Conservation (phyloP, 2,888 invertebrate species). For the Drosophila putrida region DNA sequence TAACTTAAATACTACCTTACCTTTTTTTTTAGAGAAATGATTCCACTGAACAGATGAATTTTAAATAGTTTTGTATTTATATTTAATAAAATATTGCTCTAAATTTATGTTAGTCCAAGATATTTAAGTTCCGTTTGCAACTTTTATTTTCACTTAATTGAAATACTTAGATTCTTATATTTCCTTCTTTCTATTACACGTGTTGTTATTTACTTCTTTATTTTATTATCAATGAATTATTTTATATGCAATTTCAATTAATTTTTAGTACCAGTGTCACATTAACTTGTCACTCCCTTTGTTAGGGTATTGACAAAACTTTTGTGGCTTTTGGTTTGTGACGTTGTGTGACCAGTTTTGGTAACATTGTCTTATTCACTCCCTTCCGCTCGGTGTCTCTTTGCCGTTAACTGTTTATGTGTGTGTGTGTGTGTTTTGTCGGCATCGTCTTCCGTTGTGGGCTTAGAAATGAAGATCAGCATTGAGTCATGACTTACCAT, state of each 20-base stretch:
- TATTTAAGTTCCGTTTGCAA: too few species aligned
- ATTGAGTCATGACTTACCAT: slow-evolving; percentile 69
- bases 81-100: too few species aligned
- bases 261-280: not conserved
- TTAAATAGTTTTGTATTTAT: too few species aligned
- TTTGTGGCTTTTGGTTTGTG: slow-evolving; percentile 47
- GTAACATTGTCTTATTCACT: slow-evolving; percentile 50
- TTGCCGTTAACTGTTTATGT: slow-evolving; percentile 20
- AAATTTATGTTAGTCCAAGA: too few species aligned
- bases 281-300: not conserved
- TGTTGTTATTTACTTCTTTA: too few species aligned
- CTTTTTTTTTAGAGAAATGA: too few species aligned
- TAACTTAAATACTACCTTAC: not conserved
- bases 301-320: slow-evolving; percentile 47
- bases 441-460: slow-evolving; percentile 57
- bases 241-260: not conserved
- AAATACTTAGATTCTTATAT: too few species aligned
- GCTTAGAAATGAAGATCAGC: slow-evolving; percentile 65
- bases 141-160: too few species aligned
- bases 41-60: not conserved
- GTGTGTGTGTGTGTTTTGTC: slow-evolving; percentile 28
- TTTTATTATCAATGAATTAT: too few species aligned
- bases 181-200: too few species aligned
- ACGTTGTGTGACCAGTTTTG: slow-evolving; percentile 72
- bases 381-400: slow-evolving; percentile 23